Conservation (phyloP, 2,797 vertebrate genomes). For the Oceanodroma leucorhoa region DNA sequence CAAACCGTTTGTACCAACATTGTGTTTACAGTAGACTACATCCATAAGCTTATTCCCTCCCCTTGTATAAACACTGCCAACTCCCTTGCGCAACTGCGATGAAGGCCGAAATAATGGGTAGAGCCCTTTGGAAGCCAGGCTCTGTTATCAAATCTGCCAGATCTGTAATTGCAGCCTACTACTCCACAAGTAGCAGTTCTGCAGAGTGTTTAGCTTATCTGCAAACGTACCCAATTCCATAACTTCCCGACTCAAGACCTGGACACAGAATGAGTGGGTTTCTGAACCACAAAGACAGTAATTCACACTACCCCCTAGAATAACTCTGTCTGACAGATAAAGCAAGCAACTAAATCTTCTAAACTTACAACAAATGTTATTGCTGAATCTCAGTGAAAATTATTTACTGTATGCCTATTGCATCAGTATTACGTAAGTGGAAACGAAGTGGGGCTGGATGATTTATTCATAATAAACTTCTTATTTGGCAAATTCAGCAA, state of each 20-base stretch:
- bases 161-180: neutral
- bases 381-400: neutral
- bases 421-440: neutral
- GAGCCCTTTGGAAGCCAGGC: neutral
- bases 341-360: neutral
- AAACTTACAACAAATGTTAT: neutral
- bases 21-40: neutral
- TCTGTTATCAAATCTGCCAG: neutral
- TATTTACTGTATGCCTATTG: neutral
- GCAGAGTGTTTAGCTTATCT: neutral
- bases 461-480: neutral
- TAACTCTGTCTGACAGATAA: neutral
- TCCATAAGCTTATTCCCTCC: neutral
- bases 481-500: neutral
- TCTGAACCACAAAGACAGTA: neutral
- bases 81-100: neutral
- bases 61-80: neutral
- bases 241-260: neutral
- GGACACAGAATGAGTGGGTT: neutral
- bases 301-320: neutral
- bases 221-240: neutral
- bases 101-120: neutral
- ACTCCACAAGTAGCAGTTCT: neutral
- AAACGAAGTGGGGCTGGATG: neutral
- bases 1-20: neutral